Conservation (phyloP, 2,113 vertebrate species). For the Rafetus swinhoei region DNA sequence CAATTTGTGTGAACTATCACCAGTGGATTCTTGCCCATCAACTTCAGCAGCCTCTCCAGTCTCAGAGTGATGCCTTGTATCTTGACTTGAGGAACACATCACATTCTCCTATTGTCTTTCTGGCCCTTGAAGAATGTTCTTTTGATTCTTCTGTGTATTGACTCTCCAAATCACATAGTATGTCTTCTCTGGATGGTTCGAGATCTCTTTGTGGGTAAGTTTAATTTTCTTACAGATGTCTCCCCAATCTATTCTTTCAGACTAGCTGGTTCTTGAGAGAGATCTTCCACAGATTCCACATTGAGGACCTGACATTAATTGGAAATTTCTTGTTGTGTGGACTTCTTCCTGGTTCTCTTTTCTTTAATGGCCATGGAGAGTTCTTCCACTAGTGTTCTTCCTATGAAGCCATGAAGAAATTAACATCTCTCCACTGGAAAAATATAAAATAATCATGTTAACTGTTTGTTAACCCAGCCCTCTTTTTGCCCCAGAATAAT, state of each 20-base stretch:
- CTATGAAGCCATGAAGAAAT: conserved; percentile 15
- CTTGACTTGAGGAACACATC: background rate
- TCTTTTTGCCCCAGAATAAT: conserved; percentile 73
- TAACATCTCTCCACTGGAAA: conserved; percentile 49
- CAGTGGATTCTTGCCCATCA: background rate
- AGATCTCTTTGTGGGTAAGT: background rate
- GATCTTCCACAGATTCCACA: background rate
- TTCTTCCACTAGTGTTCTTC: background rate
- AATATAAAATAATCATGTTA: conserved; percentile 44
- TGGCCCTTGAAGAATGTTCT: background rate
- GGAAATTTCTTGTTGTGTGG: background rate
- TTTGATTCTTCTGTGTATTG: background rate
- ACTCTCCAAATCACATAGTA: background rate
- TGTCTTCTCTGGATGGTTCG: background rate
- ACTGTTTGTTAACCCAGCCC: conserved; percentile 53
- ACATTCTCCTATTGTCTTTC: background rate
- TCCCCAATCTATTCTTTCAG: background rate
- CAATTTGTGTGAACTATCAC: too few relatives aligned
- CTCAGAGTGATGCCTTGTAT: background rate
- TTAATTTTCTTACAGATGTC: background rate
- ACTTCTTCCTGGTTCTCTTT: background rate
- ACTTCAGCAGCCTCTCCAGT: too few relatives aligned
- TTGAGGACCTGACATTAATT: background rate
- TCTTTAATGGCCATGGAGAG: background rate
- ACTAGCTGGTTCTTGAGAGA: background rate